These are phyloP conservation scores for Coelogynopora nodosa DNA, from an alignment of 2,888 invertebrate species.

Conservation along the genomic window DNA sequence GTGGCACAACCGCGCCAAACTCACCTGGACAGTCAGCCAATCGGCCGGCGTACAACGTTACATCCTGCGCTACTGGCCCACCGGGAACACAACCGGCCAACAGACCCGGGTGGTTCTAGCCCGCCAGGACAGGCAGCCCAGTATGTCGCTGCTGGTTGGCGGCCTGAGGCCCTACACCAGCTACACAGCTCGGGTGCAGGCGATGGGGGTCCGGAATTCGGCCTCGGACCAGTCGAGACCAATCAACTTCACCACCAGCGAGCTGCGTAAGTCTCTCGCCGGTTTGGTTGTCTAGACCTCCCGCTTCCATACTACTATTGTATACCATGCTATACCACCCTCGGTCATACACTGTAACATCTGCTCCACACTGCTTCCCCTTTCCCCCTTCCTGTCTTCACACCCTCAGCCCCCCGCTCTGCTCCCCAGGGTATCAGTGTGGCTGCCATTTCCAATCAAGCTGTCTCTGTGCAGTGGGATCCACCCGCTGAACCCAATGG, in stretches of 20 bases:
- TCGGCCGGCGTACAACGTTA: background rate
- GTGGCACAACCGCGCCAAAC: background rate
- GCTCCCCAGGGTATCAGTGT: background rate
- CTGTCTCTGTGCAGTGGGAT: slow-evolving; percentile 26
- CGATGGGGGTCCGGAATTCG: background rate
- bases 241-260: background rate
- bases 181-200: background rate
- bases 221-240: background rate
- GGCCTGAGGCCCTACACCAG: background rate
- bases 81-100: background rate
- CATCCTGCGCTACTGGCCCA: background rate
- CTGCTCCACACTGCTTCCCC: no score
- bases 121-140: background rate
- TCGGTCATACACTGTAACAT: no score
- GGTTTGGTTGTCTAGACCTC: no score
- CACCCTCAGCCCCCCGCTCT: background rate
- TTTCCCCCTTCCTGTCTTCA: no score
- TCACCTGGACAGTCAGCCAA: background rate
- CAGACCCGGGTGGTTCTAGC: background rate
- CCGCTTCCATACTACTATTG: background rate
- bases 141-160: background rate
- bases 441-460: slow-evolving; percentile 13
- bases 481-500: slow-evolving; percentile 36
- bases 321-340: background rate
- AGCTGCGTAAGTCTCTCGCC: background rate